Evolutionary conservation across 2,113 vertebrate genomes (phyloP).

Genomic region (Chrysemys picta): DNA sequence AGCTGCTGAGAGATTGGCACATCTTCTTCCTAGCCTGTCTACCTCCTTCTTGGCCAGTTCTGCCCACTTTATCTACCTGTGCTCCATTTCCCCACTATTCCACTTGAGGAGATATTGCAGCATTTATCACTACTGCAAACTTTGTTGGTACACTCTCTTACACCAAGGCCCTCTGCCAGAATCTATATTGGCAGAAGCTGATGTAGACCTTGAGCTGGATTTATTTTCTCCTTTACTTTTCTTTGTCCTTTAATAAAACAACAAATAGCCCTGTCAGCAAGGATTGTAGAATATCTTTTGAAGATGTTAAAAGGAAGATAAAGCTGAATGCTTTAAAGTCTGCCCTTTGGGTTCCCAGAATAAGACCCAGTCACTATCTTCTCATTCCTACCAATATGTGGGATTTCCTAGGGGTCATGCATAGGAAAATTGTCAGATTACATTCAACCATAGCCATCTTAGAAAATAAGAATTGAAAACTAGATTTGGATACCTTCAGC

Average conservation of each 20-base stretch:
- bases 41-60: background rate
- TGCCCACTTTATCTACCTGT: background rate
- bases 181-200: background rate
- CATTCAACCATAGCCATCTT: background rate
- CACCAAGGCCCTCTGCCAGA: background rate
- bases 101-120: background rate
- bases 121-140: background rate
- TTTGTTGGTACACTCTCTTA: background rate
- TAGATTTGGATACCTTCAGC: background rate
- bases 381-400: background rate
- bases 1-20: slow-evolving; percentile 3
- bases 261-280: background rate
- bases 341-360: background rate
- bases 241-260: background rate
- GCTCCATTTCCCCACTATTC: background rate
- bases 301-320: background rate
- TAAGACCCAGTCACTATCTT: slow-evolving; percentile 7
- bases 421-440: slow-evolving; percentile 17
- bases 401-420: background rate
- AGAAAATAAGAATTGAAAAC: slow-evolving; percentile 23
- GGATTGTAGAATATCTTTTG: background rate
- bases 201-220: background rate
- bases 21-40: slow-evolving; percentile 26
- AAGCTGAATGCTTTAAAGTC: background rate
- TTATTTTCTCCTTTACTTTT: background rate